A percentile compares a stretch with the other conserved stretches of the same genome.
These are phyloP conservation scores for Cettia cetti DNA, from an alignment of 2,113 vertebrate species.

Conservation along the genomic window DNA sequence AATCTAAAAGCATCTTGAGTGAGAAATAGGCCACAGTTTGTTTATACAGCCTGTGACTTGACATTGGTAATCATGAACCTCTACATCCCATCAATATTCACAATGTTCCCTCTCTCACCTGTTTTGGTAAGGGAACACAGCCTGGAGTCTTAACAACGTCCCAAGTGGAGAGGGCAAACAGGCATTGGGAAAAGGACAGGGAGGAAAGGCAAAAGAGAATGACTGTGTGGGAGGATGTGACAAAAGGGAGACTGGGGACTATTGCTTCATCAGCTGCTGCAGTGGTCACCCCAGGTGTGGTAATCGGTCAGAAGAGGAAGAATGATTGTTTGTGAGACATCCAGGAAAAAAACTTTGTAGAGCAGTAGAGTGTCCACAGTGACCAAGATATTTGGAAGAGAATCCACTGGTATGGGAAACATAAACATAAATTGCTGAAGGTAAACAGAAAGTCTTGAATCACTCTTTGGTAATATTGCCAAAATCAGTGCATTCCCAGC, in stretches of 20 bases:
- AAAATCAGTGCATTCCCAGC: background rate
- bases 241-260: background rate
- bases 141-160: background rate
- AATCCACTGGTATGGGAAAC: background rate
- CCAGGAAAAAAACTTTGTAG: background rate
- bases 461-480: background rate
- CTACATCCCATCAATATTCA: background rate
- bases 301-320: fast-evolving
- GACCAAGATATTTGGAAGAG: background rate
- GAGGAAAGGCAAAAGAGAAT: background rate
- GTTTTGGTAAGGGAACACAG: background rate
- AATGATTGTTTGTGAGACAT: background rate
- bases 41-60: background rate
- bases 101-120: background rate
- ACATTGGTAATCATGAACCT: fast-evolving
- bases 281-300: background rate
- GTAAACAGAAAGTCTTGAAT: background rate
- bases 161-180: background rate
- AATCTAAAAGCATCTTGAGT: background rate
- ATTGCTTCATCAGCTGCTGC: fast-evolving
- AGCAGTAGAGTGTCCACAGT: background rate
- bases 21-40: background rate
- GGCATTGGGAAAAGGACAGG: background rate
- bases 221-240: fast-evolving
- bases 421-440: background rate